These are phyloP conservation scores for rat (Rattus norvegicus) DNA, from an alignment of 2,113 vertebrate genomes.

Conservation along the genomic window DNA sequence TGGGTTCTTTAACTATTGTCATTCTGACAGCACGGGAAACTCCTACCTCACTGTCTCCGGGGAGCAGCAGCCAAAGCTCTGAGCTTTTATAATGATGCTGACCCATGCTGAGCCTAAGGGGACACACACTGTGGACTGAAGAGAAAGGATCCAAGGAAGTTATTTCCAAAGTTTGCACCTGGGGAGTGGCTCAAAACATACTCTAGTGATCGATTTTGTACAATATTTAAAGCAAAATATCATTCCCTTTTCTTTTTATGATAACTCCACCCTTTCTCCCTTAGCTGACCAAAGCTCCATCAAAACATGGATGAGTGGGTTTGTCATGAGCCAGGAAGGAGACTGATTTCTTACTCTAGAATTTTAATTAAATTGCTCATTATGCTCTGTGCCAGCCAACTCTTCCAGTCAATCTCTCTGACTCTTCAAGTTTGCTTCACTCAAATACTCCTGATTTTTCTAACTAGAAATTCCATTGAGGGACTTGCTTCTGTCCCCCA, in stretches of 20 bases:
- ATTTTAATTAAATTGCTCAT: slow-evolving; percentile 4
- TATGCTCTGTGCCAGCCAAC: background rate
- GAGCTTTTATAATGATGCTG: background rate
- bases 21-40: background rate
- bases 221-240: background rate
- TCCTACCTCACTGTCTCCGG: background rate
- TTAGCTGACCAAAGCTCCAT: background rate
- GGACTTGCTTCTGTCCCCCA: background rate
- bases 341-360: background rate
- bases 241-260: background rate
- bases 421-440: background rate
- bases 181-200: background rate
- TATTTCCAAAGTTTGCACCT: background rate
- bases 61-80: background rate
- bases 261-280: background rate
- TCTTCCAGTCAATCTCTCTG: background rate
- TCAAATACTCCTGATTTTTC: background rate
- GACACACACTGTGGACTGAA: background rate
- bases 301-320: background rate
- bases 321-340: background rate
- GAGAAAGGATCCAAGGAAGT: background rate
- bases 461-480: background rate
- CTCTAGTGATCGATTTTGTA: too few relatives aligned
- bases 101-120: background rate
- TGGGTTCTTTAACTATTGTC: background rate